Conservation (phyloP, 2,888 invertebrate genomes). For the Drosophila differens region DNA sequence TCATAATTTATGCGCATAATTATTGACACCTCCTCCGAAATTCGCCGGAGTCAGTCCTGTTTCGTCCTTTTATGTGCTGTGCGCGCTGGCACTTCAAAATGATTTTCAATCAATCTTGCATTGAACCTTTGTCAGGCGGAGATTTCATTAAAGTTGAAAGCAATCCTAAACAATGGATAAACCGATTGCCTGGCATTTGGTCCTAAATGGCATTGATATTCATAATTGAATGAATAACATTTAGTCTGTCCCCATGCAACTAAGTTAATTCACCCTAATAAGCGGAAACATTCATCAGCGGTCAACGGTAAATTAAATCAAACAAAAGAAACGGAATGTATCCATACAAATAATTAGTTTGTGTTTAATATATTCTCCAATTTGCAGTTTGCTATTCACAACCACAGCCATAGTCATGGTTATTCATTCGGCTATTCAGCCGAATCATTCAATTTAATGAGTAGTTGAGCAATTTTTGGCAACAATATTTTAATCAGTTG, state of each 20-base stretch:
- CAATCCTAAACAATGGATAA: constrained; percentile 49
- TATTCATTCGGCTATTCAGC: not conserved
- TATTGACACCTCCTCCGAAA: constrained; percentile 55
- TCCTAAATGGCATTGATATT: constrained; percentile 70
- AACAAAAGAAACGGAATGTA: constrained; percentile 17
- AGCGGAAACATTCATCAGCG: constrained; percentile 19
- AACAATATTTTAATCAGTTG: not conserved
- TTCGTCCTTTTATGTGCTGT: constrained; percentile 3
- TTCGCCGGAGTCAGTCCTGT: not conserved
- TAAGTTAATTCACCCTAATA: not conserved
- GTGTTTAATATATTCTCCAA: constrained; percentile 36
- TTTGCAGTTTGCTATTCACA: not conserved
- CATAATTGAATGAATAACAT: constrained; percentile 69
- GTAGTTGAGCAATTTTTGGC: not conserved
- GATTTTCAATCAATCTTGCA: constrained; percentile 76
- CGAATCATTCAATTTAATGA: not conserved
- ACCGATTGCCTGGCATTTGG: constrained; percentile 58
- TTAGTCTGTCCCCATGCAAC: constrained; percentile 12
- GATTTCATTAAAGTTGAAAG: constrained; percentile 76
- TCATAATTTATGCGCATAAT: constrained; percentile 78
- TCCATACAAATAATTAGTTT: constrained; percentile 42
- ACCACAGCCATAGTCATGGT: not conserved
- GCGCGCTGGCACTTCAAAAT: constrained; percentile 65
- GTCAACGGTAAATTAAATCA: constrained; percentile 57
- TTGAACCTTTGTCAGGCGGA: constrained; percentile 76